Conservation (phyloP, 2,797 vertebrate genomes). For the Lepilemur septentrionalis region DNA sequence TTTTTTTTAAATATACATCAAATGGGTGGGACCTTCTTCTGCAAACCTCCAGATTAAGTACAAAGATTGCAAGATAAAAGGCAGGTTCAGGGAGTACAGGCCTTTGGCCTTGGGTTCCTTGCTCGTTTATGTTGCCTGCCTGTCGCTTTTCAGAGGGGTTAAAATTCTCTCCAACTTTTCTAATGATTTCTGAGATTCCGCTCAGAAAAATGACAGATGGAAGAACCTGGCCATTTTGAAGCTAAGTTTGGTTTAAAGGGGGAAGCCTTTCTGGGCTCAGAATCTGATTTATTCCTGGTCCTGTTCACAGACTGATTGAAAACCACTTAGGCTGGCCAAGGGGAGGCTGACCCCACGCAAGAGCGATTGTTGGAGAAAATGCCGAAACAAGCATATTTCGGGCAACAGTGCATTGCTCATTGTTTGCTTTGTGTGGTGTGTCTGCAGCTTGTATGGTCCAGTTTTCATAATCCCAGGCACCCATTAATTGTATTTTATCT, state of each 20-base stretch:
- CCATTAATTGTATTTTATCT: conserved; percentile 42
- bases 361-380: conserved; percentile 71
- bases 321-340: not conserved
- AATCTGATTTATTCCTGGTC: conserved; percentile 38
- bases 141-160: not conserved
- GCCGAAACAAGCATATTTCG: conserved; percentile 66
- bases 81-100: not conserved
- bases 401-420: conserved; percentile 33
- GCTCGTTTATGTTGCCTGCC: not conserved
- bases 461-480: conserved; percentile 49
- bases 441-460: conserved; percentile 31
- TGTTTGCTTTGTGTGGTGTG: conserved; percentile 57
- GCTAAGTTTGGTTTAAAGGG: conserved; percentile 24
- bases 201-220: conserved; percentile 43
- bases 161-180: not conserved
- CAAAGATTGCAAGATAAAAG: conserved; percentile 29
- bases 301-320: conserved; percentile 38
- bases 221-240: not conserved
- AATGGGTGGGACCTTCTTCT: conserved; percentile 42
- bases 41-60: conserved; percentile 54
- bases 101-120: not conserved
- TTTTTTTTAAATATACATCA: not conserved
- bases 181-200: not conserved
- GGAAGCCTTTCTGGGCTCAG: conserved; percentile 22
- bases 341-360: conserved; percentile 47